Evolutionary conservation across 2,888 invertebrate species (phyloP), one percentile per base, ranked within the genome.

Genomic region (Agriopis marginaria): DNA sequence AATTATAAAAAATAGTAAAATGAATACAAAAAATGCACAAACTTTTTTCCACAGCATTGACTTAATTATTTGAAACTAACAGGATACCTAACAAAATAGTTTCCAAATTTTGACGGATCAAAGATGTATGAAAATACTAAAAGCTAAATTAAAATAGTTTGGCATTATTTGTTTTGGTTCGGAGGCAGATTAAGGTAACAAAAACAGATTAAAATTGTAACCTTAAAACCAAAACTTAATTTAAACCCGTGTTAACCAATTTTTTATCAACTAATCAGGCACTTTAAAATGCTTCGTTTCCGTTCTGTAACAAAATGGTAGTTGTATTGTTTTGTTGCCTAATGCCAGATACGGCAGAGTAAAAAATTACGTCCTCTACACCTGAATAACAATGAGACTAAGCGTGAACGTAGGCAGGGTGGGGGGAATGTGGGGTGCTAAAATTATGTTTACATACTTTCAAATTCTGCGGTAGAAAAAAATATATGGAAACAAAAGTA

Each of bases 291-390:
- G 77, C 80, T 82, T 83, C 79, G 78, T 83, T 84, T 86, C 86
- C 86, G 85, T 77, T 79, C 79, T 56, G 58, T 74, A 75, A 73
- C 71, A 79, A 79, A 79, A 82, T 82, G 76, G 77, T 80, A 71
- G 71, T 64, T 79, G 82, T 80, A 86, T 87, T 87, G 85, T 87
- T 85, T 84, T 77, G 77, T 74, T 76, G 68, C 70, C 71, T 72
- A 79, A 79, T 78, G 70, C 75, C 71, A 77, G 77, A 76, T 74
- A 72, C 66, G 73, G 74, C 73, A 70, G 72, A 78, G 84, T 82
- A 85, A 85, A 86, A 87, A 87, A 85, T 81, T 76, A 81, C 81
- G 86, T 84, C 83, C 85, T 82, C 77, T 75, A 81, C 82, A 78
- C 73, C 72, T 80, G 83, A 83, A 84, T 83, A 85, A 86, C 80